These are phyloP conservation scores for Oopsacas minuta DNA, from an alignment of 37 sponge, comb jelly and placozoan species.

Conservation along the genomic window DNA sequence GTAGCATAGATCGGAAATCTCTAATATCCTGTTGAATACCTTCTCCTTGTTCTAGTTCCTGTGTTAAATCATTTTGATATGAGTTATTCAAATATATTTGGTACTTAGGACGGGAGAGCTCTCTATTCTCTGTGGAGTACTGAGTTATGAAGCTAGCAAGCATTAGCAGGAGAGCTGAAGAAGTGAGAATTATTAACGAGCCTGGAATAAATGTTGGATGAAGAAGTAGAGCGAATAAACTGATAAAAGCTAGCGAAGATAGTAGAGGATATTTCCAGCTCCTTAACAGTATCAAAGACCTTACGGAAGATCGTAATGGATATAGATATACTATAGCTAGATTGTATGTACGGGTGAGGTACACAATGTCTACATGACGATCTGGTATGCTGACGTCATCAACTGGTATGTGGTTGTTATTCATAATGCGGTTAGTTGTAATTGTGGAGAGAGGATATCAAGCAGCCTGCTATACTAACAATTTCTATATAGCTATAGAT, in stretches of 20 bases:
- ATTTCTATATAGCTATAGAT: not conserved
- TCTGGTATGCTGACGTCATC: slow-evolving; percentile 1
- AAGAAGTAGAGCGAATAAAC: not conserved
- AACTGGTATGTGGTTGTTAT: not conserved
- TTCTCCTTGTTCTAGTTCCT: not conserved
- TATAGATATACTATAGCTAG: not conserved
- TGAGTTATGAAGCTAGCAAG: not conserved
- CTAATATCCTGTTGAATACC: not conserved
- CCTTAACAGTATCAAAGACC: not conserved
- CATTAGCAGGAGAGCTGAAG: not conserved
- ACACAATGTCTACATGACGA: not conserved
- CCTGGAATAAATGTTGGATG: not conserved
- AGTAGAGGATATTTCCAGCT: not conserved
- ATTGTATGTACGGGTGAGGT: not conserved
- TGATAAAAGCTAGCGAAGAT: not conserved
- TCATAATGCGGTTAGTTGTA: not conserved
- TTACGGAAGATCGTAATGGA: not conserved
- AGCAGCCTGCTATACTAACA: not conserved
- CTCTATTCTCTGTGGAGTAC: not conserved
- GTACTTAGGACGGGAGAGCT: not conserved
- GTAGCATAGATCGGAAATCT: slow-evolving; percentile 1
- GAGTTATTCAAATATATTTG: not conserved
- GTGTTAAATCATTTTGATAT: not conserved
- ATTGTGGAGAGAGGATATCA: not conserved
- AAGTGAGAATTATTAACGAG: not conserved